Base-by-base conservation (phyloP, 2,888 invertebrate genomes). In the Nymphalis c-album region DNA sequence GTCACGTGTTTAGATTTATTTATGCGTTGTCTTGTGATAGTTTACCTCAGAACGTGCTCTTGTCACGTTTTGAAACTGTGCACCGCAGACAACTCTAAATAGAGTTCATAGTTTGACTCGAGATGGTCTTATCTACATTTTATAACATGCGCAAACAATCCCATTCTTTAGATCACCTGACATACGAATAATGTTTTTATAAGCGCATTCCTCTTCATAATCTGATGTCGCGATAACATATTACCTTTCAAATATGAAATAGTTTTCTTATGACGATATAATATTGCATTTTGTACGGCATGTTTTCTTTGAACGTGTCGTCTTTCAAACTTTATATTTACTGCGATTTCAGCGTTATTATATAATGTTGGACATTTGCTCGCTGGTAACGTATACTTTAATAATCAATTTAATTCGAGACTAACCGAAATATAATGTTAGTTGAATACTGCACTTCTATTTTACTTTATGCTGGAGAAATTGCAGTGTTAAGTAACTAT, bases 101-200 rank as follows among this genome's bases (percentile, higher is more conserved):
- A 69, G 68, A 72, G 69, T 76, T 75, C 79, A 78, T 55, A 65
- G 74, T 77, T 78, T 72, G 77, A 77, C 78, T 53, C 55, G 62
- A 71, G 63, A 60, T 75, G 71, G 72, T 78, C 78, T 83, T 87
- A 86, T 87, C 87, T 80, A 70, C 73, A 70, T 74, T 76, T 76
- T 76, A 73, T 71, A 74, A 76, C 73, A 78, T 78, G 75, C 80
- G 83, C 82, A 85, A 83, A 86, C 84, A 85, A 72, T 75, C 66
- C 64, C 72, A 75, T 76, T 78, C 83, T 82, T 82, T 86, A 85
- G 85, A 87, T 86, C 85, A 87, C 83, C 86, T 86, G 85, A 86
- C 85, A 84, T 83, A 85, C 84, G 86, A 90, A 87, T 87, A 86
- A 81, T 88, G 85, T 90, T 90, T 88, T 85, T 85, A 79, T 80